Base-by-base conservation (phyloP, 2,888 invertebrate species). In the Pristionchus fissidentatus region DNA sequence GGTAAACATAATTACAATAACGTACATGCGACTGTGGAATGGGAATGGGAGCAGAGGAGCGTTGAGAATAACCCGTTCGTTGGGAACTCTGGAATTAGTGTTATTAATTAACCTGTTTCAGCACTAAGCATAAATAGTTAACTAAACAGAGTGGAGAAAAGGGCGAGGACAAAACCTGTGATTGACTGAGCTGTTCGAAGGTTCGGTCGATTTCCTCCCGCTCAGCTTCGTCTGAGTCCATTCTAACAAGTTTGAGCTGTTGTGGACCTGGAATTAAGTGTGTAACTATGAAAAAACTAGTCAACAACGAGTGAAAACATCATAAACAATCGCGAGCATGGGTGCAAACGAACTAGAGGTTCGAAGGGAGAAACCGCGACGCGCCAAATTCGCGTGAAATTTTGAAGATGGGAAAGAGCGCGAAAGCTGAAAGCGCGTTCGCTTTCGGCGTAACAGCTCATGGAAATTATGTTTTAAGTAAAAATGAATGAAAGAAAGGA, bases 101-200 rank as follows among this genome's bases (percentile, higher is more conserved):
- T 38, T 22, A 29, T 35, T 62, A 2, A 10, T 35, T 15, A 62
- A 62, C 32, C 13, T 35, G n/a, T 3, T 19, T 10, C 52, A 4
- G n/a, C 15, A n/a, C 22, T 57, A 8, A 57, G 3, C 8, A 26
- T 57, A 8, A 3, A 1, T 5, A 57, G 57, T 57, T n/a, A 26
- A 57, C 0, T 26, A 10, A 8, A 57, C 8, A 57, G 22, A n/a
- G 10, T 8, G 1, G 22, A 22, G 19, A 66, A 38, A 66, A 0
- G 3, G 7, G n/a, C 35, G 3, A 4, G 46, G 19, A 46, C n/a
- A 15, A 13, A 10, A 46, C 43, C 75, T 46, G 43, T 13, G 75
- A 19, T 19, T 75, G 75, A 46, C 75, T 46, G 75, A 46, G n/a
- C 46, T 75, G 75, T 0, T 46, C 46, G 46, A 75, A 75, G 29